Evolutionary conservation across 2,797 vertebrate species (phyloP).

Genomic region (Scleropages formosus): DNA sequence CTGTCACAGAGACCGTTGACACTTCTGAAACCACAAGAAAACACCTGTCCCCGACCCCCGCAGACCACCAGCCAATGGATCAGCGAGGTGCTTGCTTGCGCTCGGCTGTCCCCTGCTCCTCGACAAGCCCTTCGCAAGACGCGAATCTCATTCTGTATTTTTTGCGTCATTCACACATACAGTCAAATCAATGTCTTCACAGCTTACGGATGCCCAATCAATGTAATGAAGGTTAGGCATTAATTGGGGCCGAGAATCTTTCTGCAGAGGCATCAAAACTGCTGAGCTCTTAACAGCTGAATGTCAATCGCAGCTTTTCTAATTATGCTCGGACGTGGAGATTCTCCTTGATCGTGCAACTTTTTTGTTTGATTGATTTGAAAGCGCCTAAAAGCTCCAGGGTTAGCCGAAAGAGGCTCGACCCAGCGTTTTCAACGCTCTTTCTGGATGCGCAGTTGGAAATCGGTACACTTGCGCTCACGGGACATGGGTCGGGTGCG

Average conservation of each 20-base stretch:
- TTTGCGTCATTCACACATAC: slow-evolving; percentile 62
- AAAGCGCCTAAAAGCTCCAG: slow-evolving; percentile 17
- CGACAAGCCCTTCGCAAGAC: slow-evolving; percentile 45
- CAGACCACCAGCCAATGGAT: slow-evolving; percentile 27
- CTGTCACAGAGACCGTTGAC: slow-evolving; percentile 26
- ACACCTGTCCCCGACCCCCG: slow-evolving; percentile 16
- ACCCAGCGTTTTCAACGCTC: no score
- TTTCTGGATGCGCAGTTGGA: no score
- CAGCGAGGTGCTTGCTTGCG: neutral
- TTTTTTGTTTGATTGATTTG: slow-evolving; percentile 7
- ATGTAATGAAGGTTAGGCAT: slow-evolving; percentile 65
- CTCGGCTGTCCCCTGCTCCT: neutral
- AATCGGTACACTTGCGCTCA: neutral
- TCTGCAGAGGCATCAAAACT: slow-evolving; percentile 43
- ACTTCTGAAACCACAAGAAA: slow-evolving; percentile 34
- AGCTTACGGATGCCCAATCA: slow-evolving; percentile 62
- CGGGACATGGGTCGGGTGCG: neutral
- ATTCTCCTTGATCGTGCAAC: slow-evolving; percentile 32
- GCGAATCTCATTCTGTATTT: slow-evolving; percentile 56
- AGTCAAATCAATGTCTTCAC: slow-evolving; percentile 67
- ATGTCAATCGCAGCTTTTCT: slow-evolving; percentile 41
- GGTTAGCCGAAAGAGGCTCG: no score
- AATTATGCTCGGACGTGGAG: slow-evolving; percentile 37
- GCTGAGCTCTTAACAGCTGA: slow-evolving; percentile 42
- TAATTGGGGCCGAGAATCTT: slow-evolving; percentile 61